Evolutionary conservation across 2,888 invertebrate species (phyloP), one percentile per base, ranked within the genome.

Genomic region (Drosophila multiciliata): DNA sequence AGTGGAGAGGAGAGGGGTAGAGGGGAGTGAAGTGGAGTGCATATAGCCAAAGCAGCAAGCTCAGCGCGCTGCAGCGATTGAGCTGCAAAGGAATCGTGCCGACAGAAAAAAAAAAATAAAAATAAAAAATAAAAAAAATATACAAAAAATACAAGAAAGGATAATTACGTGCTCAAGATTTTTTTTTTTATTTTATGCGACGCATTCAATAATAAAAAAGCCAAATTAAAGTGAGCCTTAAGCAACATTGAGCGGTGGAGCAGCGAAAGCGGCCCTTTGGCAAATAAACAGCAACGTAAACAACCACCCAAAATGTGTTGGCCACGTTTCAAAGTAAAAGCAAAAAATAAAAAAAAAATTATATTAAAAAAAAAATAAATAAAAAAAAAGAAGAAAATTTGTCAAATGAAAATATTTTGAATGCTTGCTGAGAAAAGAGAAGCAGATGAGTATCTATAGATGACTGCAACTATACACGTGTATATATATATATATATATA

Each of bases 141-240:
- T 23, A 23, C 23, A 33, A 33, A 35, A 35, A 40, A 49, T 23
- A 64, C 67, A 76, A 87, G 71, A 85, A 87, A 87, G 89, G 86
- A 87, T 87, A 90, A 87, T 87, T 87, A 87, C 87, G 90, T 90
- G 90, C 86, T 84, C 77, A 84, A 85, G 84, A 88, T 73, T 79
- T 88, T 74, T 68, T 63, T 42, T 20, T 4, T 48, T 72, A 72
- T 87, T 70, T 69, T 66, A 67, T 79, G 64, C 63, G 55, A 49
- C 52, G 35, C 82, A 65, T 66, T 73, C 83, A 73, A 71, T 72
- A 76, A 63, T 49, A 66, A 67, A 60, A 66, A 58, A 23, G 66
- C 53, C 87, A 89, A 89, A 83, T 83, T 83, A 87, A 83, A 89
- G 75, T 62, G 69, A 84, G 75, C 75, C 78, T 32, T 45, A 50